A percentile compares a stretch with the other conserved stretches of the same genome.
These are phyloP conservation scores for Ciona savignyi DNA, from an alignment of 23 tunicate species.

Conservation along the genomic window DNA sequence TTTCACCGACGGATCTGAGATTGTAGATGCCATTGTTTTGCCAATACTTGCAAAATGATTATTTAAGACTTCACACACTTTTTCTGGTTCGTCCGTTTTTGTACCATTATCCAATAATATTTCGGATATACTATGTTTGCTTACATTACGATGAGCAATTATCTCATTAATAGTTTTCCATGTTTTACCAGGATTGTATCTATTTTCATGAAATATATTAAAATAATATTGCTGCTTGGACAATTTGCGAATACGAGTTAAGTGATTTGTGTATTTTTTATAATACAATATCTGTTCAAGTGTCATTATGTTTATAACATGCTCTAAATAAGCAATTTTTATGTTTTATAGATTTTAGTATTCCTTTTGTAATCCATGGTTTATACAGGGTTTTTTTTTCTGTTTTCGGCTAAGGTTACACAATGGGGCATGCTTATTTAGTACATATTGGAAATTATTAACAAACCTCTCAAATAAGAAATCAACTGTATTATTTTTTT, in stretches of 20 bases:
- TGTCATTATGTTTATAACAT: not conserved
- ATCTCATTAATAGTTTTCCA: not conserved
- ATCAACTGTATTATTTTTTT: too few relatives aligned
- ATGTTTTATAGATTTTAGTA: slow-evolving; percentile 1
- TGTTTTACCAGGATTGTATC: not conserved
- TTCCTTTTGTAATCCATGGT: not conserved
- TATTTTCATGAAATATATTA: not conserved
- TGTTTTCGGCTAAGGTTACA: not conserved
- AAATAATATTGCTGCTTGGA: not conserved
- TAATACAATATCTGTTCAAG: not conserved
- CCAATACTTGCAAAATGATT: too few relatives aligned
- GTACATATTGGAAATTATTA: not conserved
- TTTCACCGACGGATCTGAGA: too few relatives aligned
- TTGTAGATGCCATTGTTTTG: not conserved
- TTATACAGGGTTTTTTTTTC: too few relatives aligned
- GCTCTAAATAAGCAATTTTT: not conserved
- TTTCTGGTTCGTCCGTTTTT: not conserved
- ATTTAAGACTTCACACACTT: not conserved
- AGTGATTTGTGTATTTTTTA: not conserved
- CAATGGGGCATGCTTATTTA: not conserved
- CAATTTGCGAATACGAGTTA: not conserved
- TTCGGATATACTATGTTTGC: not conserved
- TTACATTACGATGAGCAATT: not conserved
- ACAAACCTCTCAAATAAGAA: not conserved
- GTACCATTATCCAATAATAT: not conserved